A percentile compares a stretch with the other conserved stretches of the same genome.
These are phyloP conservation scores for Vulpes ferrilata DNA, from an alignment of 2,113 vertebrate genomes.

Conservation along the genomic window DNA sequence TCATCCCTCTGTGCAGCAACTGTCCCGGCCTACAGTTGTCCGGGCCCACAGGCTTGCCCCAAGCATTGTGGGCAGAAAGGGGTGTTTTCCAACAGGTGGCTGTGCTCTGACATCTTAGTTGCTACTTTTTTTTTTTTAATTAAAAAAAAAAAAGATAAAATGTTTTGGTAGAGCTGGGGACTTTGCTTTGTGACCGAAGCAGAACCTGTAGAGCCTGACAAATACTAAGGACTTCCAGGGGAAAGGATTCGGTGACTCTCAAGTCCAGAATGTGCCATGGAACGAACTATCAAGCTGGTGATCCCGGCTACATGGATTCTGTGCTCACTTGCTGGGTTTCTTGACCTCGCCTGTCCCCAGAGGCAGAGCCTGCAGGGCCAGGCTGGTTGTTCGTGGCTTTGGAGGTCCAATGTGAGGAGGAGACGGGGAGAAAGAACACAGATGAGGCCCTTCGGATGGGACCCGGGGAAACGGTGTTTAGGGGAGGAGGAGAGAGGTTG, in stretches of 20 bases:
- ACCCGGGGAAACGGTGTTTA: rapidly evolving
- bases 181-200: not conserved
- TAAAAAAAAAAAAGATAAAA: not conserved
- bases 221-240: not conserved
- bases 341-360: not conserved
- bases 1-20: not conserved
- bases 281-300: not conserved
- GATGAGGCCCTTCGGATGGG: not conserved
- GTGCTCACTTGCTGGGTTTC: not conserved
- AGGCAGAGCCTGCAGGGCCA: not conserved
- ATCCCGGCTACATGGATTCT: not conserved
- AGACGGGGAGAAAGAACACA: not conserved
- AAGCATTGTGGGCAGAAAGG: not conserved
- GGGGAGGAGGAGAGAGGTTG: not conserved
- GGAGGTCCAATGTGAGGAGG: not conserved
- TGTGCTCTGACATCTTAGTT: not conserved
- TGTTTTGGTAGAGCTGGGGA: not conserved
- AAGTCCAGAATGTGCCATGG: not conserved
- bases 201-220: not conserved
- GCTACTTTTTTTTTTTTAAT: not conserved
- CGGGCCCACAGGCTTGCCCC: not conserved
- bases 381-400: not conserved
- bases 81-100: not conserved
- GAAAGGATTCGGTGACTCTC: not conserved
- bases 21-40: not conserved